Base-by-base conservation (phyloP, 2,888 invertebrate species). In the Torymus texanus region DNA sequence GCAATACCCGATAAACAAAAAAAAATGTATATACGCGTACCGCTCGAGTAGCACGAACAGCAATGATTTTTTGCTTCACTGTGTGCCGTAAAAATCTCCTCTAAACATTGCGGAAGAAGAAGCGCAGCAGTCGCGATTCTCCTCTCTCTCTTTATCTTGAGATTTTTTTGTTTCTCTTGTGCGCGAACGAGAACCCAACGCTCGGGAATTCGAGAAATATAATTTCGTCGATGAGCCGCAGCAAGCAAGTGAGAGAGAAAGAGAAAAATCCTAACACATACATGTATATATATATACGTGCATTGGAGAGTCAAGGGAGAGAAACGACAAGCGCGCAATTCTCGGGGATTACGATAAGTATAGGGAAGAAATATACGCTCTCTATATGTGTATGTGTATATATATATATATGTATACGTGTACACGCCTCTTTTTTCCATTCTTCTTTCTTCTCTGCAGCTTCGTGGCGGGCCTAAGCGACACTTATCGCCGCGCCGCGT, bases 281-380 rank as follows among this genome's bases (percentile, higher is more conserved):
- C 10, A 41, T 29, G 5, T 29, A 24, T 24, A 24, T 29, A 29
- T 29, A 29, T 4, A 29, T 4, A 4, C 5, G 13, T 58, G 50
- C 51, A n/a, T 3, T 29, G 29, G 41, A 21, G 21, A 13, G 1
- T n/a, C 11, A n/a, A 10, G 72, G 41, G 55, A 65, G 21, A 74
- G 51, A 68, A 55, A 77, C 21, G 63, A 76, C 70, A 53, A 59
- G 24, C 24, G 62, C 14, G 66, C 71, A 53, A 75, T 63, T 65
- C 68, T 50, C 59, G 51, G n/a, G 70, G 61, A 79, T 79, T 79
- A 79, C 72, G 75, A 79, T 79, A 79, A 79, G 41, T 75, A 76
- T 61, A 75, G 79, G 72, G 78, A 73, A 56, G 78, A 78, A 53
- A 78, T 24, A 13, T 14, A 16, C 63, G 50, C 24, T 14, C n/a